Evolutionary conservation across 1,140 invertebrate genomes (phyloP).

Genomic region (Agrilus planipennis): DNA sequence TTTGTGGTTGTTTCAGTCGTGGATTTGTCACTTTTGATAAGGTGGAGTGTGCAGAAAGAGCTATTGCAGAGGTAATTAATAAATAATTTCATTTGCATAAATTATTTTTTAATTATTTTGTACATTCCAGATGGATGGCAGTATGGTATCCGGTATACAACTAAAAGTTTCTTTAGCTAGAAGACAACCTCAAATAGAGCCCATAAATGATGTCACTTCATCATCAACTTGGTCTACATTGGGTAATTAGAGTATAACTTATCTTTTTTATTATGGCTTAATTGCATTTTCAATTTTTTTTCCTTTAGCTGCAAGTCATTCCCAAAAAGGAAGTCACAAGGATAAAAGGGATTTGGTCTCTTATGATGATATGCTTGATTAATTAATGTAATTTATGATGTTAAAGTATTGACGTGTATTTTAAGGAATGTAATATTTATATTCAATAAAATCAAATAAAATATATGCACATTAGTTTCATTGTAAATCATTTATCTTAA

Average conservation of each 20-base stretch:
- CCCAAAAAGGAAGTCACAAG: slow-evolving; percentile 67
- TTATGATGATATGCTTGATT: slow-evolving; percentile 58
- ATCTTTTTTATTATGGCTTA: no score
- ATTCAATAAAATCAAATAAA: no score
- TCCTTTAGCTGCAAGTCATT: slow-evolving; percentile 55
- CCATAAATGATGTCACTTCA: slow-evolving; percentile 62
- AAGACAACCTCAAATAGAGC: slow-evolving; percentile 69
- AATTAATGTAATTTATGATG: no score
- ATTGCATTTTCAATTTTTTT: no score
- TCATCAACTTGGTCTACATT: slow-evolving; percentile 70
- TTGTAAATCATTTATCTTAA: no score
- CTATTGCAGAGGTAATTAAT: slow-evolving; percentile 59
- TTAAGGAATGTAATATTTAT: no score
- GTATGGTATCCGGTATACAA: slow-evolving; percentile 63
- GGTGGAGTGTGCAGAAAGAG: slow-evolving; percentile 70
- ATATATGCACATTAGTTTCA: no score
- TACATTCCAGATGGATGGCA: slow-evolving; percentile 58
- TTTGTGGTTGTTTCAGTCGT: slow-evolving; percentile 53
- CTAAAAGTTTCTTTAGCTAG: slow-evolving; percentile 72
- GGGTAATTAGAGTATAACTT: slow-evolving; percentile 40
- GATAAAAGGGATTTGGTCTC: slow-evolving; percentile 57
- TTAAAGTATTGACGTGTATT: no score
- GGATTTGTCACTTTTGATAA: slow-evolving; percentile 91
- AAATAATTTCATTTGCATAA: not conserved
- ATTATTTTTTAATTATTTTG: slow-evolving; percentile 8